Evolutionary conservation across 2,113 vertebrate species (phyloP).

Genomic region (Cheilinus undulatus): DNA sequence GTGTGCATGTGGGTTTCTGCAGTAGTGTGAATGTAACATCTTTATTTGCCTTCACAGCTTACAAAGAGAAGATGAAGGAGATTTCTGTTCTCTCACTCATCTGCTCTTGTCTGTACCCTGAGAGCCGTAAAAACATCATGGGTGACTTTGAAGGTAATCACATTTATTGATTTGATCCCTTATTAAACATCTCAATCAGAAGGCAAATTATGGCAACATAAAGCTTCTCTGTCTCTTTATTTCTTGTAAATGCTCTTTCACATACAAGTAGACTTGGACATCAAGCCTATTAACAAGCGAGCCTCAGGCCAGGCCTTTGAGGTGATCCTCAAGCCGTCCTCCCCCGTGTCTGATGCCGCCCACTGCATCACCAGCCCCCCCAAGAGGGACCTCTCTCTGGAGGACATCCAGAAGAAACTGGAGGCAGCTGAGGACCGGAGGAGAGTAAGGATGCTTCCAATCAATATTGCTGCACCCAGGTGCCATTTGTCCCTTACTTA

Average conservation of each 20-base stretch:
- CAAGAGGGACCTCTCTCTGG: constrained; percentile 95
- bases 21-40: constrained; percentile 18
- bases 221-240: background rate
- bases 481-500: background rate
- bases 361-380: constrained; percentile 91
- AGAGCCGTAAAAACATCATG: constrained; percentile 92
- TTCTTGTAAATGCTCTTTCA: background rate
- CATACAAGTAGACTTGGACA: constrained; percentile 90
- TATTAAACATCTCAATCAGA: background rate
- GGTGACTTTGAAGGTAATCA: constrained; percentile 94
- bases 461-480: constrained; percentile 17
- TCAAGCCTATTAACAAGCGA: constrained; percentile 97
- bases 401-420: constrained; percentile 97
- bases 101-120: constrained; percentile 97
- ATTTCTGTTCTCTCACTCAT: constrained; percentile 96
- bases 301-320: constrained; percentile 98
- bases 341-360: constrained; percentile 90
- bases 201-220: background rate
- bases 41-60: constrained; percentile 84
- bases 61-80: constrained; percentile 99
- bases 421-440: constrained; percentile 96
- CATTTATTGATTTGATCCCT: background rate
- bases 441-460: constrained; percentile 85
- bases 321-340: constrained; percentile 95
- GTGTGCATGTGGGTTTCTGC: background rate